Percentiles rank a stretch among this genome's conserved stretches.
phyloP scores from a whole-genome alignment of 2,888 invertebrate species.

The Microctonus aethiopoides region DNA sequence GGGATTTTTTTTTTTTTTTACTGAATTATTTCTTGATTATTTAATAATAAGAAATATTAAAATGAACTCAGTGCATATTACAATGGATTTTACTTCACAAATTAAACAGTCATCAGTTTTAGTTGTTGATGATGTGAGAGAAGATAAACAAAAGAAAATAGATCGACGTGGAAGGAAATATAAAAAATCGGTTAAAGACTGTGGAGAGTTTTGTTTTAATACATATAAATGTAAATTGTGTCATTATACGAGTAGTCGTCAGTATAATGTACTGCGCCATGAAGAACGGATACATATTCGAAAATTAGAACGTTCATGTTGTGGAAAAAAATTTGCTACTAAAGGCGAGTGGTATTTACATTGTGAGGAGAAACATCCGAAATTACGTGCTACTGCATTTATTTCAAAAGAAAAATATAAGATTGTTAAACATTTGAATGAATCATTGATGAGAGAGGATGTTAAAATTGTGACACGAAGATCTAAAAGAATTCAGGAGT shows the following conservation, averaged over 20 bases:
- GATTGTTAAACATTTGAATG: constrained; percentile 26
- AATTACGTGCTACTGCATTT: constrained; percentile 24
- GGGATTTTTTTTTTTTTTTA: too few species aligned
- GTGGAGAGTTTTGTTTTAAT: too few species aligned
- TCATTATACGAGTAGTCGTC: constrained; percentile 43
- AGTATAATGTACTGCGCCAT: constrained; percentile 51
- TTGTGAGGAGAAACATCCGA: constrained; percentile 46
- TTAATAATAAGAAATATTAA: too few species aligned
- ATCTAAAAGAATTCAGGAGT: neutral
- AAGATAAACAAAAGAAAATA: too few species aligned
- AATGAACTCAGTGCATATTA: too few species aligned
- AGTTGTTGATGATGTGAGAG: too few species aligned
- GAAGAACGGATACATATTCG: constrained; percentile 47
- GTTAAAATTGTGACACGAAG: neutral
- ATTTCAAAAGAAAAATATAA: constrained; percentile 41
- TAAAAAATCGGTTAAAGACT: too few species aligned
- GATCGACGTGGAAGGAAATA: too few species aligned
- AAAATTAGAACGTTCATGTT: constrained; percentile 38
- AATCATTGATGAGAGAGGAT: neutral
- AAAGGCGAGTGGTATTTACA: constrained; percentile 53
- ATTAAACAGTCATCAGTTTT: too few species aligned
- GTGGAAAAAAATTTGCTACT: constrained; percentile 35
- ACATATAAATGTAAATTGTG: constrained; percentile 47
- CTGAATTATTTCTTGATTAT: too few species aligned
- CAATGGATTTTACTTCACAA: too few species aligned